Evolutionary conservation across 2,888 invertebrate genomes (phyloP), one percentile per base, ranked within the genome.

Genomic region (Catonia carolina): DNA sequence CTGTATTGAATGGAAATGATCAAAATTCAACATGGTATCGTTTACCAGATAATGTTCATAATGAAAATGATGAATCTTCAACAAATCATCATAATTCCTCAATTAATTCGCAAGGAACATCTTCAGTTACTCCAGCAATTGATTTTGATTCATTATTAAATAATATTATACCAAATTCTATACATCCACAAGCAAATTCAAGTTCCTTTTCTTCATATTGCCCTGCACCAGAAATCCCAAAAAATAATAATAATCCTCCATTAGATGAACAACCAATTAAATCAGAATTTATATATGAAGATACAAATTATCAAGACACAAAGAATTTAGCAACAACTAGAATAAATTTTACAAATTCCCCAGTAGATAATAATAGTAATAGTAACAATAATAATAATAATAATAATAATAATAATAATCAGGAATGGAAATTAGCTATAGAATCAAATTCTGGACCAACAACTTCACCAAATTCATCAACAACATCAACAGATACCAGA

Each of bases 401-500:
- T 27, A 27, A 27, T 27, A 27, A 27, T 27, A 27, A 27, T 27
- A 27, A 27, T 27, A 27, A 8, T 27, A 27, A 27, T 27, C 8
- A 4, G 8, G 27, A 27, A 27, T 27, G 27, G 27, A 27, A 27
- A 27, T 27, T 27, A 27, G 8, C 27, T 4, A n/a, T n/a, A n/a
- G 39, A 20, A n/a, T 18, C 39, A 39, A 39, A 12, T 39, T 39
- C 39, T 39, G 39, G 17, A n/a, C 20, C 39, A 39, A 18, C 15
- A 2, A 8, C 42, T 7, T 42, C 73, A 69, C 58, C 69, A 71
- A 35, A 65, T 73, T 48, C 69, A 55, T 60, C 53, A 35, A 56
- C 67, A 88, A 87, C 69, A 87, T 88, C 71, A 88, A 89, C 72
- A 87, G 89, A 71, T 87, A n/a, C 42, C 87, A 85, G 86, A 86